phyloP scores from a whole-genome alignment of 2,113 vertebrate genomes.

The Struthidea cinerea region DNA sequence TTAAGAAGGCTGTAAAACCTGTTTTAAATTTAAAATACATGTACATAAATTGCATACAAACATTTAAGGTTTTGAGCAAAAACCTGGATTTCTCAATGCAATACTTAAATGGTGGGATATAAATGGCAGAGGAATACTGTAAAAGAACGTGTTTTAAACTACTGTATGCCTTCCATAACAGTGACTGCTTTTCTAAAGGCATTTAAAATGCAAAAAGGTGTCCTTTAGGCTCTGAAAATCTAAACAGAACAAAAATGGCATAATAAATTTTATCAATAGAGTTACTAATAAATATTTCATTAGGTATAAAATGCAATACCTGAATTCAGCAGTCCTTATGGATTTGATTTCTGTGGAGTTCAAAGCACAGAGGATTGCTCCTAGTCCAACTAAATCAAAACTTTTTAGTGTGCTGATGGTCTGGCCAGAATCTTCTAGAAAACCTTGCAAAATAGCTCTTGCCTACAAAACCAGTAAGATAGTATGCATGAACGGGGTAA shows the following conservation, averaged over 20 bases:
- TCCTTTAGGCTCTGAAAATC: not conserved
- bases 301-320: slow-evolving; percentile 56
- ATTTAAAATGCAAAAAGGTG: not conserved
- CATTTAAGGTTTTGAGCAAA: not conserved
- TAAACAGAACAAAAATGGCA: not conserved
- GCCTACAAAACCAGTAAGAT: slow-evolving; percentile 52
- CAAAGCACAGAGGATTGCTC: slow-evolving; percentile 71
- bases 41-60: not conserved
- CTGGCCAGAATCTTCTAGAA: slow-evolving; percentile 75
- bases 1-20: not conserved
- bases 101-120: not conserved
- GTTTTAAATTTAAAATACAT: not conserved
- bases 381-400: slow-evolving; percentile 78
- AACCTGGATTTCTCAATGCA: not conserved
- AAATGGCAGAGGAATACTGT: not conserved
- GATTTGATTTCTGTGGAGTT: slow-evolving; percentile 65
- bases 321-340: slow-evolving; percentile 73
- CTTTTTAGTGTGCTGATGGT: slow-evolving; percentile 69
- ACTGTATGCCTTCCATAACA: not conserved
- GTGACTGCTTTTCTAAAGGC: not conserved
- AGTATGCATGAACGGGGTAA: not conserved
- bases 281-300: not conserved
- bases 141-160: not conserved
- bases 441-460: slow-evolving; percentile 71
- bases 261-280: not conserved